Evolutionary conservation across 2,113 vertebrate species (phyloP).

Genomic region (Psammodynastes pulverulentus): DNA sequence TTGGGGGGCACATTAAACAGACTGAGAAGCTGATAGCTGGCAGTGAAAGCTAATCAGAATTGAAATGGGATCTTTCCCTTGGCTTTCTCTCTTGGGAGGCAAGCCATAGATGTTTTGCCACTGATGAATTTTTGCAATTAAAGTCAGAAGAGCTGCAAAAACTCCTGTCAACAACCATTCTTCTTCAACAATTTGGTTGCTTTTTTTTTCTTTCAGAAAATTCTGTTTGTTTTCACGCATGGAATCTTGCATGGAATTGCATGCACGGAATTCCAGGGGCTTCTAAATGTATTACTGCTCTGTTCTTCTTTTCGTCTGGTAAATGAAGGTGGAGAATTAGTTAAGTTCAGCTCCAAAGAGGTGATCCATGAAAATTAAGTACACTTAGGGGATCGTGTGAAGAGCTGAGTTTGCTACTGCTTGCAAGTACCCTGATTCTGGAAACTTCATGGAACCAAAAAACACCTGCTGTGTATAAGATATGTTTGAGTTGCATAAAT

Average conservation of each 20-base stretch:
- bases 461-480: background rate
- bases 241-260: background rate
- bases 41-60: background rate
- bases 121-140: background rate
- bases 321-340: conserved; percentile 42
- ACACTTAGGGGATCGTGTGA: conserved; percentile 34
- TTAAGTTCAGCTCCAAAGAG: conserved; percentile 21
- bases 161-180: background rate
- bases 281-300: conserved; percentile 22
- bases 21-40: background rate
- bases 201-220: background rate
- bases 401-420: conserved; percentile 33
- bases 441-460: background rate
- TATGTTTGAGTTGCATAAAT: background rate
- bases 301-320: conserved; percentile 22
- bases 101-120: background rate
- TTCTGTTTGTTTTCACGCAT: background rate
- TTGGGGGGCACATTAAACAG: background rate
- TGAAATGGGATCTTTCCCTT: background rate
- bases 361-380: conserved; percentile 53
- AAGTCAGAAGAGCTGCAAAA: background rate
- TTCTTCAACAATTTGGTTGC: background rate
- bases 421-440: background rate
- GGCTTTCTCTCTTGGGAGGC: background rate
- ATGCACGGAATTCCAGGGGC: background rate